Evolutionary conservation across 1,140 invertebrate species (phyloP).

Genomic region (Calephelis nemesis): DNA sequence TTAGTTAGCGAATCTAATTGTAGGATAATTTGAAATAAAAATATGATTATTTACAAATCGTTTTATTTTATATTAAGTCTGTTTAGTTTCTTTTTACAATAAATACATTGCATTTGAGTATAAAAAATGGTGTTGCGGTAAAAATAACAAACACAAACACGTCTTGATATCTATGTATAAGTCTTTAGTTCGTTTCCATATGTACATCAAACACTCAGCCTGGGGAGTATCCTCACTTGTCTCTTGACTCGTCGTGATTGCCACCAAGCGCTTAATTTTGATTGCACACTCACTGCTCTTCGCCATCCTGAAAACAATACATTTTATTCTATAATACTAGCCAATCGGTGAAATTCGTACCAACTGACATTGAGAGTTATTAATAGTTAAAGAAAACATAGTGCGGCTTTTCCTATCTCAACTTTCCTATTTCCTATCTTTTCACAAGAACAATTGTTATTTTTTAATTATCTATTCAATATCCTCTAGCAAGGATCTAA

Average conservation of each 20-base stretch:
- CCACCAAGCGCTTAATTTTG: slow-evolving; percentile 55
- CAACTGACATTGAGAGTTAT: too few relatives aligned
- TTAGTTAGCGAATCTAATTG: slow-evolving; percentile 21
- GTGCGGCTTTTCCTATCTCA: too few relatives aligned
- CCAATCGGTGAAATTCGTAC: too few relatives aligned
- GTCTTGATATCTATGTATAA: slow-evolving; percentile 20
- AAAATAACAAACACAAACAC: slow-evolving; percentile 66
- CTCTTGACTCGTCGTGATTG: slow-evolving; percentile 30
- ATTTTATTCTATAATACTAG: not conserved
- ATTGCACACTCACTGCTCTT: slow-evolving; percentile 55
- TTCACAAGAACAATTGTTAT: too few relatives aligned
- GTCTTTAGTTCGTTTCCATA: slow-evolving; percentile 24
- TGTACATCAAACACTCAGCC: slow-evolving; percentile 48
- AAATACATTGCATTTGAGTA: slow-evolving; percentile 73
- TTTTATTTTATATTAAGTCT: slow-evolving; percentile 71
- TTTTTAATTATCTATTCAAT: too few relatives aligned
- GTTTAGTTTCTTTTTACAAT: slow-evolving; percentile 73
- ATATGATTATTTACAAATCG: slow-evolving; percentile 67
- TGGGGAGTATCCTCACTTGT: slow-evolving; percentile 37
- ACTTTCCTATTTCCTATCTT: too few relatives aligned
- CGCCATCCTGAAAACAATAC: slow-evolving; percentile 43
- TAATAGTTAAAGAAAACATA: too few relatives aligned
- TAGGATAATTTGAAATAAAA: slow-evolving; percentile 30
- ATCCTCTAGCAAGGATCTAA: too few relatives aligned
- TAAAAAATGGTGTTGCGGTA: slow-evolving; percentile 68